Evolutionary conservation across 2,797 vertebrate genomes (phyloP).

Genomic region (Sebastiscus albofasciatus): DNA sequence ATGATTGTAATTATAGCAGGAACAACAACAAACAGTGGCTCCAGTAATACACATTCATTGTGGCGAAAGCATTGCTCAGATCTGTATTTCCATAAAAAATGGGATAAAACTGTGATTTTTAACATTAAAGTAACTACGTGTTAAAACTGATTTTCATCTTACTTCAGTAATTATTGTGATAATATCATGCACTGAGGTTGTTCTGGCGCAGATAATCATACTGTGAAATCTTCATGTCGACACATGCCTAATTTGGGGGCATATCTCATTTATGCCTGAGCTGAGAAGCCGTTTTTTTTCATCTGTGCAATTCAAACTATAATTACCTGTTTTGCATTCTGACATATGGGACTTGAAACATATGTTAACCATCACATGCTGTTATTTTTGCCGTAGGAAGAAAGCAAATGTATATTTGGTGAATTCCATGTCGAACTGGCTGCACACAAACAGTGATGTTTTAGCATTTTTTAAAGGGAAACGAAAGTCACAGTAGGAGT

Average conservation of each 20-base stretch:
- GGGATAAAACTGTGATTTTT: neutral
- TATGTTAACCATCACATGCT: conserved; percentile 2
- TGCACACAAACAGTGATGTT: neutral
- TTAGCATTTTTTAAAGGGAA: neutral
- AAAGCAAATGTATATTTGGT: neutral
- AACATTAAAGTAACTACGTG: neutral
- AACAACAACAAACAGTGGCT: neutral
- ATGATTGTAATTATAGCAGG: conserved; percentile 19
- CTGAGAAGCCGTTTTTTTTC: conserved; percentile 28
- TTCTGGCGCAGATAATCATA: conserved; percentile 14
- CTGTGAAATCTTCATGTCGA: conserved; percentile 25
- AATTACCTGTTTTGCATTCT: conserved; percentile 25
- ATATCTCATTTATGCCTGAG: conserved; percentile 36
- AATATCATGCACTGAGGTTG: neutral
- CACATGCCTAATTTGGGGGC: conserved; percentile 33
- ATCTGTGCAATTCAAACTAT: conserved; percentile 12
- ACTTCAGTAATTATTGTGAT: conserved; percentile 20
- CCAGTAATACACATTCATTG: neutral
- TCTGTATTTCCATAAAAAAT: neutral
- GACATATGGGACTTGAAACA: conserved; percentile 10
- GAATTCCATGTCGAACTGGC: neutral
- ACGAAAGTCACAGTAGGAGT: neutral
- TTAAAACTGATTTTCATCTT: neutral
- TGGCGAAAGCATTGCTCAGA: neutral
- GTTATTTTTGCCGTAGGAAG: neutral